Base-by-base conservation (phyloP, 2,888 invertebrate genomes). In the Allophyes oxyacanthae region DNA sequence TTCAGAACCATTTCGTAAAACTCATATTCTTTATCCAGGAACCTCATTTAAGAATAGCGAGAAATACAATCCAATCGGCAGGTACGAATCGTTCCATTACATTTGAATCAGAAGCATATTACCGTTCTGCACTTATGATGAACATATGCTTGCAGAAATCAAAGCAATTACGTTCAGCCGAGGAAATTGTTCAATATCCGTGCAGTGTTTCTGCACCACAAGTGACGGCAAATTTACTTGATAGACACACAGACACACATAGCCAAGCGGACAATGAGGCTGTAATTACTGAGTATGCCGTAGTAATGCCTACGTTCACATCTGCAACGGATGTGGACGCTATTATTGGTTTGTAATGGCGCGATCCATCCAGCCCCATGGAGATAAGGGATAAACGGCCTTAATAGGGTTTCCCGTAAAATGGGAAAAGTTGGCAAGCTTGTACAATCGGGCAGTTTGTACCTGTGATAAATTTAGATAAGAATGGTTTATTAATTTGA, bases 131-230 rank as follows among this genome's bases (percentile, higher is more conserved):
- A 49, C 46, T 55, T 55, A 50, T 49, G 54, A 72, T 48, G 36
- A 41, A 55, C 34, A 52, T 64, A 51, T 64, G 66, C 62, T 62
- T 25, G 25, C 6, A 74, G 72, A 72, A 80, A 81, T 81, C 78
- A 78, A 78, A 81, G 78, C 81, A 82, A 84, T 85, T 83, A 84
- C 75, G 70, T 61, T 67, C 74, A 72, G 60, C 67, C 61, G 61
- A 82, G 83, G 84, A 86, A 86, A 86, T 87, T 85, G 86, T 84
- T 82, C 84, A 83, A 88, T 87, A 88, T 88, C 84, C 86, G 79
- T 72, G 62, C 67, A 55, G 58, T 73, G 64, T 69, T 64, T 44
- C 61, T 49, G 30, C 6, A 52, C 74, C 77, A 10, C 73, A 72
- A 70, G 66, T 66, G 68, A 63, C 59, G 59, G 67, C 64, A 75